phyloP scores from a whole-genome alignment of 2,797 vertebrate species.

The Ateles fusciceps region DNA sequence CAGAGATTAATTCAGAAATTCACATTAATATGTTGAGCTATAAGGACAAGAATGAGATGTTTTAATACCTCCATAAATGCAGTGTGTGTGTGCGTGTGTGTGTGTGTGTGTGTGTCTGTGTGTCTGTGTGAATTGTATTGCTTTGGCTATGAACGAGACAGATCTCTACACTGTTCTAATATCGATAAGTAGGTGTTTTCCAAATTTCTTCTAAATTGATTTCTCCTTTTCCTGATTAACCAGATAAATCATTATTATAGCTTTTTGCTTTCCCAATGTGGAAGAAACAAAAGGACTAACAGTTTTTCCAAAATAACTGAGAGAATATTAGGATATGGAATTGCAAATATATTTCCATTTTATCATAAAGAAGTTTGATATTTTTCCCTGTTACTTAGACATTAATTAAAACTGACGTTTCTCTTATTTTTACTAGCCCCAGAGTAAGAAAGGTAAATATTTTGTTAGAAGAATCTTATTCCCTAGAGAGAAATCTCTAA shows the following conservation, averaged over 20 bases:
- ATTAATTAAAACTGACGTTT: conserved; percentile 15
- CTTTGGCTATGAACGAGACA: background rate
- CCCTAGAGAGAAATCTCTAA: background rate
- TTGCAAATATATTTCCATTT: conserved; percentile 40
- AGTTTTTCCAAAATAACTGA: background rate
- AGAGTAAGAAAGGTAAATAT: background rate
- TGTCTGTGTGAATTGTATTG: background rate
- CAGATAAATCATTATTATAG: background rate
- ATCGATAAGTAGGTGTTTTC: background rate
- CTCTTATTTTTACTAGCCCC: background rate
- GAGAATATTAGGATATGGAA: conserved; percentile 29
- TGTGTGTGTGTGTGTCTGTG: background rate
- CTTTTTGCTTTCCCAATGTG: background rate
- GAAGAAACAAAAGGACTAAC: conserved; percentile 5
- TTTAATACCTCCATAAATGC: background rate
- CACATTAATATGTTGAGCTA: background rate
- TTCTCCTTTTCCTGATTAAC: background rate
- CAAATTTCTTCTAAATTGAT: conserved; percentile 13
- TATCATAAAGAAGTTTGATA: conserved; percentile 4
- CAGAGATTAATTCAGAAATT: conserved; percentile 44
- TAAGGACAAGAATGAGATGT: background rate
- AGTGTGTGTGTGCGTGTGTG: background rate
- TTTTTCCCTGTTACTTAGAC: background rate
- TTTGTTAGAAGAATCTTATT: background rate
- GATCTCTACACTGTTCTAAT: background rate